Evolutionary conservation across 2,113 vertebrate genomes (phyloP).

Genomic region (Bothrops jararaca): DNA sequence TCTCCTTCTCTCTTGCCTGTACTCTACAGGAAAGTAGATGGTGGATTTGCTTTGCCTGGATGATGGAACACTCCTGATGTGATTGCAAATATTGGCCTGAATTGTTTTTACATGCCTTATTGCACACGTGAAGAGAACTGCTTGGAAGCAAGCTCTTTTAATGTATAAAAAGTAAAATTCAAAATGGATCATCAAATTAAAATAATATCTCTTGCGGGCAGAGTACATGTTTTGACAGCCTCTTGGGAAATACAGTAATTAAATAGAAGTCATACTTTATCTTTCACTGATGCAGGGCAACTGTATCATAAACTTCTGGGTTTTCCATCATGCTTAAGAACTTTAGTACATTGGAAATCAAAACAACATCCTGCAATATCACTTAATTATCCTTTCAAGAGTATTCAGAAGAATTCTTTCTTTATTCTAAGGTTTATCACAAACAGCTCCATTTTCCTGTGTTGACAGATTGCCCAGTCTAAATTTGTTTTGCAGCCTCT

Average conservation of each 20-base stretch:
- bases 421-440: slow-evolving; percentile 44
- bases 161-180: slow-evolving; percentile 37
- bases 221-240: slow-evolving; percentile 57
- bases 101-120: slow-evolving; percentile 34
- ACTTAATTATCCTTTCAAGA: slow-evolving; percentile 61
- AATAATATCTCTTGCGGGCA: slow-evolving; percentile 60
- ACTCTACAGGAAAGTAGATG: slow-evolving; percentile 6
- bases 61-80: slow-evolving; percentile 19
- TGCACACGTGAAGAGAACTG: slow-evolving; percentile 13
- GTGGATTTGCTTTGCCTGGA: slow-evolving; percentile 26
- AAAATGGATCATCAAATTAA: slow-evolving; percentile 58
- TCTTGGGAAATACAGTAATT: slow-evolving; percentile 52
- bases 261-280: slow-evolving; percentile 46
- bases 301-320: not conserved
- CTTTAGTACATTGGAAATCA: slow-evolving; percentile 62
- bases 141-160: slow-evolving; percentile 26
- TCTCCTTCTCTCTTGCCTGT: not conserved
- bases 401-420: slow-evolving; percentile 52
- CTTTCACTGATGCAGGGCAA: slow-evolving; percentile 61
- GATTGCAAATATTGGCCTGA: slow-evolving; percentile 3
- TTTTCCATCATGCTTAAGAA: slow-evolving; percentile 20
- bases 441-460: slow-evolving; percentile 62
- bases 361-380: slow-evolving; percentile 59
- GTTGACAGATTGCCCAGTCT: slow-evolving; percentile 48
- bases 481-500: not conserved